phyloP scores from a whole-genome alignment of 1,140 invertebrate species.

The Aethina tumida region DNA sequence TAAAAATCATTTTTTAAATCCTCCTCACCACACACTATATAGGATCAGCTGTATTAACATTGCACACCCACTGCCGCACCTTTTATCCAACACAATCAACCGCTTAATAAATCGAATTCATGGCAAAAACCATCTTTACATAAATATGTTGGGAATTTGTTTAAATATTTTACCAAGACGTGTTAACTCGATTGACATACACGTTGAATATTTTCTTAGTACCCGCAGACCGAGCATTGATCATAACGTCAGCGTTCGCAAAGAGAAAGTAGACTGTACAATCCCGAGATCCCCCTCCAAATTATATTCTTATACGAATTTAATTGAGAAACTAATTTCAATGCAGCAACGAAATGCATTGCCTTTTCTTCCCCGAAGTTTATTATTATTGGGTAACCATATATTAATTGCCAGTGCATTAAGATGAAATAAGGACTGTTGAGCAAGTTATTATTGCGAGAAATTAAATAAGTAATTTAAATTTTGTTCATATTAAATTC shows the following conservation, averaged over 20 bases:
- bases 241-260: slow-evolving; percentile 1
- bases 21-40: too few species aligned
- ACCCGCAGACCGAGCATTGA: too few species aligned
- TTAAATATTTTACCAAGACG: neutral
- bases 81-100: slow-evolving; percentile 1
- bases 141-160: neutral
- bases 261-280: slow-evolving; percentile 3
- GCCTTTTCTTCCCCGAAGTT: too few species aligned
- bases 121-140: neutral
- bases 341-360: too few species aligned
- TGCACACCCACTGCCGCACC: neutral
- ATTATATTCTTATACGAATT: neutral
- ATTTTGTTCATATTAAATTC: too few species aligned
- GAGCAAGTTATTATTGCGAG: too few species aligned
- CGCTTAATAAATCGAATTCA: neutral
- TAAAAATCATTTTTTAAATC: too few species aligned
- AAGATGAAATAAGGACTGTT: too few species aligned
- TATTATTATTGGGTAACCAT: too few species aligned
- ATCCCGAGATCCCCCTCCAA: neutral
- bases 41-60: too few species aligned
- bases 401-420: too few species aligned
- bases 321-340: slow-evolving; percentile 2
- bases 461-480: too few species aligned
- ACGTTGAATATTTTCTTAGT: neutral
- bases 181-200: neutral